Base-by-base conservation (phyloP, 2,113 vertebrate genomes). In the Numida meleagris region DNA sequence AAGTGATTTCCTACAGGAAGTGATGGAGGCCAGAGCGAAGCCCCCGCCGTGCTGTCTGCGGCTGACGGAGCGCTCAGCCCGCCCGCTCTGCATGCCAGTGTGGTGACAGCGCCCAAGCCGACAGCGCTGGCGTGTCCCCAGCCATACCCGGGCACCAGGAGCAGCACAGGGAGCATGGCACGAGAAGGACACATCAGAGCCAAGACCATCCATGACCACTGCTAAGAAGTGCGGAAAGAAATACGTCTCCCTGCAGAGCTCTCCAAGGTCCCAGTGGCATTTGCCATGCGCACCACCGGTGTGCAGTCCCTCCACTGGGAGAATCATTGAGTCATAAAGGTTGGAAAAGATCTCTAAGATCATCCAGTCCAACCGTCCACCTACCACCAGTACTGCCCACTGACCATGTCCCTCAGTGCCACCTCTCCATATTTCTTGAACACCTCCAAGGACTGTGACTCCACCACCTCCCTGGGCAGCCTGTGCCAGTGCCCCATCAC, bases 1-100 rank as follows among this genome's bases (percentile, higher is more conserved):
- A 95, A 96, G 94, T 97, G 97, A 97, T 97, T 33, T 93, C 88
- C 96, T 95, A 97, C 95, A 77, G 50, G 86, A 96, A 95, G 55
- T 76, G 97, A 98, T 95, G 95, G 96, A 78, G 86, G 94, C 82
- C 97, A 97, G 97, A 97, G 24, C 63, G 7, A 51, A 70, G 96
- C 87, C 65, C 89, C 81, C 72, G 83, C 87, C 10, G 6, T 1
- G 78, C 65, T 2, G 12, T 42, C 72, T 40, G 58, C 0, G 42
- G 71, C 91, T 90, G 94, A 73, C 11, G 67, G 86, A 87, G 61
- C 89, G 79, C 92, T 93, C 77, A 38, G 93, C 88, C 82, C n/a
- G 15, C 42, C 48, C 31, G n/a, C 57, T 40, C 48, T 34, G 33
- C 16, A 11, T 2, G 62, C 91, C 88, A 19, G 43, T 11, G 72